phyloP scores from a whole-genome alignment of 2,797 vertebrate genomes.

The Cetoscarus ocellatus region DNA sequence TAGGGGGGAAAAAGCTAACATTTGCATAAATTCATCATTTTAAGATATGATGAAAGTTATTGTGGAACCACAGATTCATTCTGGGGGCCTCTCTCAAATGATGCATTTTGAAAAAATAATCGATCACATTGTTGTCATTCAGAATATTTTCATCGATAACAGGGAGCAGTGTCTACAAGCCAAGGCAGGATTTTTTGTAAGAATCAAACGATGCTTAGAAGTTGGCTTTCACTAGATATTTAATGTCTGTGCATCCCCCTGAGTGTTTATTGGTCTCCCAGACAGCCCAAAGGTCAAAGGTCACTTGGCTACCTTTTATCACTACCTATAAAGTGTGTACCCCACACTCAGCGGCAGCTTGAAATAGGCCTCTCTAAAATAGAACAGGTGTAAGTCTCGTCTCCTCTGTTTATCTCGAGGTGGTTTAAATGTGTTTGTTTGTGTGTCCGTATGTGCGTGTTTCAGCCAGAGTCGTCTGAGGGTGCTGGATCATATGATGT shows the following conservation, averaged over 20 bases:
- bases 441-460: slow-evolving; percentile 3
- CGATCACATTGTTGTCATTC: no score
- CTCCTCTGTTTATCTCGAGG: slow-evolving; percentile 56
- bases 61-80: no score
- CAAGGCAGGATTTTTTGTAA: not conserved
- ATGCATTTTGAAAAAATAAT: no score
- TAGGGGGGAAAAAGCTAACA: no score
- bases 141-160: no score
- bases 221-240: not conserved
- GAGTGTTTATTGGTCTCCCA: slow-evolving; percentile 53
- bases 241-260: slow-evolving; percentile 10
- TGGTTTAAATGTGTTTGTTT: slow-evolving; percentile 22
- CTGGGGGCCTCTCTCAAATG: no score
- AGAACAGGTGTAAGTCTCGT: slow-evolving; percentile 67
- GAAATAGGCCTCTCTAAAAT: slow-evolving; percentile 76
- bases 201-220: no score
- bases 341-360: slow-evolving; percentile 40
- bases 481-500: slow-evolving; percentile 21
- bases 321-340: slow-evolving; percentile 60
- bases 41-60: no score
- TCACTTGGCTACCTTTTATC: slow-evolving; percentile 73
- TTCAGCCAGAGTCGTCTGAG: not conserved
- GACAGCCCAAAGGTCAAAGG: slow-evolving; percentile 74
- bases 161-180: not conserved
- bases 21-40: no score